Conservation (phyloP, 2,888 invertebrate species). For the Morpho achilles region DNA sequence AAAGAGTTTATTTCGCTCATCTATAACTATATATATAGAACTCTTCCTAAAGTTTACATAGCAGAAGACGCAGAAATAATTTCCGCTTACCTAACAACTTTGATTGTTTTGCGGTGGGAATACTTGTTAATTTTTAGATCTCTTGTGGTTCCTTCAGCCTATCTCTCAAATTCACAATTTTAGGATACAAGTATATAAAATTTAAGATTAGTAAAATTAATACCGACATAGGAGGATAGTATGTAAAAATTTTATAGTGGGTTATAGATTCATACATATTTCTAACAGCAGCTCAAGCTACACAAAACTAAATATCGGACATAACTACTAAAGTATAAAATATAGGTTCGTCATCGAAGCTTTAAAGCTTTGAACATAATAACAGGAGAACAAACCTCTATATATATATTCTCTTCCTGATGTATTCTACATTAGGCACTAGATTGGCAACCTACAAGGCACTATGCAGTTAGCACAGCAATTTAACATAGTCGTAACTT, state of each 20-base stretch:
- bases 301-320: slow-evolving; percentile 12
- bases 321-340: slow-evolving; percentile 12
- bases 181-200: slow-evolving; percentile 27
- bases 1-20: slow-evolving; percentile 38
- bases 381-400: slow-evolving; percentile 34
- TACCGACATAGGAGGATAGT: slow-evolving; percentile 26
- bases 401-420: slow-evolving; percentile 34
- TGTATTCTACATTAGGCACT: slow-evolving; percentile 70
- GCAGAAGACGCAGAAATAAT: slow-evolving; percentile 41
- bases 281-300: slow-evolving; percentile 19
- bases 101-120: slow-evolving; percentile 74
- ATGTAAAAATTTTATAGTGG: slow-evolving; percentile 10
- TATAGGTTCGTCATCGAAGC: slow-evolving; percentile 25
- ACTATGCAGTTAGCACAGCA: slow-evolving; percentile 79
- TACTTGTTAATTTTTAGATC: slow-evolving; percentile 60
- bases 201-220: slow-evolving; percentile 25
- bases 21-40: slow-evolving; percentile 31
- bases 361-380: slow-evolving; percentile 32
- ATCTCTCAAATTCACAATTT: slow-evolving; percentile 41
- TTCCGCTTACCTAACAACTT: slow-evolving; percentile 61
- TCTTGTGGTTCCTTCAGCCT: slow-evolving; percentile 67
- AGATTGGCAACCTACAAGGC: slow-evolving; percentile 81
- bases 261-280: slow-evolving; percentile 14
- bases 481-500: slow-evolving; percentile 54
- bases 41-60: slow-evolving; percentile 30